phyloP scores from a whole-genome alignment of 2,888 invertebrate species.

The Phalera bucephala region DNA sequence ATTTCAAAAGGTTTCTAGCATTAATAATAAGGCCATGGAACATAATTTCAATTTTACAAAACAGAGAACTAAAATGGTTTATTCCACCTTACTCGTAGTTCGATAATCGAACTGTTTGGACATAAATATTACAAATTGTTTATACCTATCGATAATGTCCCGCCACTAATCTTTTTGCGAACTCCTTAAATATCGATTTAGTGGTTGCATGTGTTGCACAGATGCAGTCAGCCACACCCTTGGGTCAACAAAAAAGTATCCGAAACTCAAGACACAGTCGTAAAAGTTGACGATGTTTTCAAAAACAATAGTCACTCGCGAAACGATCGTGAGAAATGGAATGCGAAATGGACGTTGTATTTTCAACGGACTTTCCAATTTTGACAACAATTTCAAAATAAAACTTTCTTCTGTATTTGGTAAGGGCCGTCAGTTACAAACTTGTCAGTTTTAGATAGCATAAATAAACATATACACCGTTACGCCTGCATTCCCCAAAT shows the following conservation, averaged over 20 bases:
- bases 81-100: too few relatives aligned
- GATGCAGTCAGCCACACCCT: conserved; percentile 58
- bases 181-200: conserved; percentile 60
- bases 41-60: too few relatives aligned
- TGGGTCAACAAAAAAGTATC: conserved; percentile 45
- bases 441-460: too few relatives aligned
- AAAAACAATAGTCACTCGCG: conserved; percentile 52
- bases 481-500: too few relatives aligned
- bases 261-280: conserved; percentile 43
- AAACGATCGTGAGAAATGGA: conserved; percentile 23
- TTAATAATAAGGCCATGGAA: too few relatives aligned
- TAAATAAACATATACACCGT: too few relatives aligned
- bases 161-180: conserved; percentile 62
- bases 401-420: too few relatives aligned
- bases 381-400: not conserved
- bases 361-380: not conserved
- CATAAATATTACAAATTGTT: too few relatives aligned
- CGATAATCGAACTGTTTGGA: too few relatives aligned
- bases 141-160: not conserved
- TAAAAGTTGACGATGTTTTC: conserved; percentile 44
- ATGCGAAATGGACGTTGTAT: conserved; percentile 1
- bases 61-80: too few relatives aligned
- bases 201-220: conserved; percentile 69
- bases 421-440: too few relatives aligned
- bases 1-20: too few relatives aligned